These are phyloP conservation scores for Sylvia borin DNA, from an alignment of 2,797 vertebrate species.

Conservation along the genomic window DNA sequence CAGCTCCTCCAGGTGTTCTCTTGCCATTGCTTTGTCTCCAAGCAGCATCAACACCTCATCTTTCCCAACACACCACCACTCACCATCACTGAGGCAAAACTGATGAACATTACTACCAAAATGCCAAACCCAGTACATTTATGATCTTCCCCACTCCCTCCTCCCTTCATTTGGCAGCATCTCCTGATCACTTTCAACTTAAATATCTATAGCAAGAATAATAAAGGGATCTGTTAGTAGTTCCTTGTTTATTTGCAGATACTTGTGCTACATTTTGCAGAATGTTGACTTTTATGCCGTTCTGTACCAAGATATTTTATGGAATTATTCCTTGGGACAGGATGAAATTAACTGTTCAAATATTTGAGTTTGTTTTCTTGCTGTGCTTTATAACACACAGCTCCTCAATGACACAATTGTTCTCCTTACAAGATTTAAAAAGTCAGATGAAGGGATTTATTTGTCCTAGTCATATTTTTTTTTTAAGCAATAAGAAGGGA, in stretches of 20 bases:
- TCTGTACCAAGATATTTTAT: slow-evolving; percentile 1
- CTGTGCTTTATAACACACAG: not conserved
- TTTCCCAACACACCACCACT: not conserved
- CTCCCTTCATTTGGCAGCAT: not conserved
- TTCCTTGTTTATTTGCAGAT: not conserved
- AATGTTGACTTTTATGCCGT: not conserved
- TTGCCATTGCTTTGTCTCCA: not conserved
- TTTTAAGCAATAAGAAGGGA: not conserved
- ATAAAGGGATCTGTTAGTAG: not conserved
- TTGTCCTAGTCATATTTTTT: not conserved
- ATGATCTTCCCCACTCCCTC: not conserved
- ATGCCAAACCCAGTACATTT: not conserved
- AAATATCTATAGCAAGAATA: not conserved
- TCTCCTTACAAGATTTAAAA: not conserved
- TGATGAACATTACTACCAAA: not conserved
- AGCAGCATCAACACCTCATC: not conserved
- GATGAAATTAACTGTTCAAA: slow-evolving; percentile 42
- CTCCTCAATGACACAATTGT: not conserved
- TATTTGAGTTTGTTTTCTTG: slow-evolving; percentile 12
- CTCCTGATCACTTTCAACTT: not conserved
- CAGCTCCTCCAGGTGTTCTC: not conserved
- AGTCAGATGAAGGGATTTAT: not conserved
- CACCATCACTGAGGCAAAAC: not conserved
- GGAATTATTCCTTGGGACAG: slow-evolving; percentile 22
- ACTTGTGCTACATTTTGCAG: not conserved